Percentiles rank a stretch among this genome's conserved stretches.
Evolutionary conservation across 1,140 invertebrate species (phyloP).

Genomic region (Acromyrmex echinatior): DNA sequence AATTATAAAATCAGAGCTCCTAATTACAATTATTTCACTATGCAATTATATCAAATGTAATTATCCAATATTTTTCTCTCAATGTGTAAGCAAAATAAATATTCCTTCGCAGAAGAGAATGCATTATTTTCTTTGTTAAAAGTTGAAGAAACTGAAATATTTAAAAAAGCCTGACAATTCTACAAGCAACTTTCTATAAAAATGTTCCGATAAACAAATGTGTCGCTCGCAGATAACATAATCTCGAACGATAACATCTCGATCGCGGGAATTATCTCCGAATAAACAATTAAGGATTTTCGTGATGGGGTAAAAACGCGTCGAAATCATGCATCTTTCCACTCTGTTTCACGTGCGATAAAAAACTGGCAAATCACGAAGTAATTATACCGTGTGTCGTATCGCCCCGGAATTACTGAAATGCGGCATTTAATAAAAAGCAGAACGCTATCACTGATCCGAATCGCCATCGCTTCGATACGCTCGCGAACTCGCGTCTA

Average conservation of each 20-base stretch:
- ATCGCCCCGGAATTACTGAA: constrained; percentile 29
- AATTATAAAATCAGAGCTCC: no score
- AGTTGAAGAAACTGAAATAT: background rate
- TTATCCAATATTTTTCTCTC: no score
- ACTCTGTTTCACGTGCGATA: constrained; percentile 34
- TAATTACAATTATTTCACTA: no score
- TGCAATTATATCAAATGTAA: no score
- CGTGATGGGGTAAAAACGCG: background rate
- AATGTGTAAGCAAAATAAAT: background rate
- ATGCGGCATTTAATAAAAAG: constrained; percentile 46
- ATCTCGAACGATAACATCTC: constrained; percentile 21
- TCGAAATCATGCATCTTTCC: constrained; percentile 1
- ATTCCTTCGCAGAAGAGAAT: background rate
- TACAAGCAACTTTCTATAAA: background rate
- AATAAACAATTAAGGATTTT: constrained; percentile 26
- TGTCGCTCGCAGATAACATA: constrained; percentile 23
- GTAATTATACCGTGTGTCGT: constrained; percentile 4
- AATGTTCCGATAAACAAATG: background rate
- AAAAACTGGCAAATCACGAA: constrained; percentile 1
- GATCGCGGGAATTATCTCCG: background rate
- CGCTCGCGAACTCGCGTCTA: background rate
- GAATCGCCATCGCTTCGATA: background rate
- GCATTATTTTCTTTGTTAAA: background rate
- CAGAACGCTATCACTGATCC: constrained; percentile 5
- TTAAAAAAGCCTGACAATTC: background rate